Conservation (phyloP, 2,888 invertebrate species). For the Julus scandinavius region DNA sequence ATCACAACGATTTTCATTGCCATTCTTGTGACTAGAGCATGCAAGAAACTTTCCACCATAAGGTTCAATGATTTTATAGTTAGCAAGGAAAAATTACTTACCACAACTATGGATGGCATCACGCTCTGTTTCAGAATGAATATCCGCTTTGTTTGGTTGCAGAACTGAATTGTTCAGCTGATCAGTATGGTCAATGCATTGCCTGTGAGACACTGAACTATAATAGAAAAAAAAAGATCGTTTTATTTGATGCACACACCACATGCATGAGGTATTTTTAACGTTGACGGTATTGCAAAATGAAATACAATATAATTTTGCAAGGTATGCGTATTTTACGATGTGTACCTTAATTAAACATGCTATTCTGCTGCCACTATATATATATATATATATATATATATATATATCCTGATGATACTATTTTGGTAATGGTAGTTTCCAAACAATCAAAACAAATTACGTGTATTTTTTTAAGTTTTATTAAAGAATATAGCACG, state of each 20-base stretch:
- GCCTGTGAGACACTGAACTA: constrained; percentile 52
- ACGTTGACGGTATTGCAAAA: background rate
- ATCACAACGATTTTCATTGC: background rate
- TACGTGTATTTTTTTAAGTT: background rate
- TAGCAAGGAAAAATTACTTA: background rate
- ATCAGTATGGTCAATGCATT: constrained; percentile 51
- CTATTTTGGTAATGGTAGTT: background rate
- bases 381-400: background rate
- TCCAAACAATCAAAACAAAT: background rate
- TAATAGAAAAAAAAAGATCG: constrained; percentile 1
- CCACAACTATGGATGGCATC: background rate
- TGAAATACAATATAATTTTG: background rate
- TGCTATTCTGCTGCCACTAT: too few relatives aligned
- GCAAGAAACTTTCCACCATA: background rate
- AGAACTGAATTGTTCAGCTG: constrained; percentile 13
- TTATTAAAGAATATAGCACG: background rate
- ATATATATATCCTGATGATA: background rate
- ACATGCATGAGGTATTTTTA: background rate
- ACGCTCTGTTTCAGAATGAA: background rate
- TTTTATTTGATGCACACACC: background rate
- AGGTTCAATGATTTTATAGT: too few relatives aligned
- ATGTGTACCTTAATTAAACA: background rate
- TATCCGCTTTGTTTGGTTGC: background rate
- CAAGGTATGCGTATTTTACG: background rate
- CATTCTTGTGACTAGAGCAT: background rate